A percentile compares a stretch with the other conserved stretches of the same genome.
Evolutionary conservation across 2,797 vertebrate genomes (phyloP).

Genomic region (Gallinago solitaria): DNA sequence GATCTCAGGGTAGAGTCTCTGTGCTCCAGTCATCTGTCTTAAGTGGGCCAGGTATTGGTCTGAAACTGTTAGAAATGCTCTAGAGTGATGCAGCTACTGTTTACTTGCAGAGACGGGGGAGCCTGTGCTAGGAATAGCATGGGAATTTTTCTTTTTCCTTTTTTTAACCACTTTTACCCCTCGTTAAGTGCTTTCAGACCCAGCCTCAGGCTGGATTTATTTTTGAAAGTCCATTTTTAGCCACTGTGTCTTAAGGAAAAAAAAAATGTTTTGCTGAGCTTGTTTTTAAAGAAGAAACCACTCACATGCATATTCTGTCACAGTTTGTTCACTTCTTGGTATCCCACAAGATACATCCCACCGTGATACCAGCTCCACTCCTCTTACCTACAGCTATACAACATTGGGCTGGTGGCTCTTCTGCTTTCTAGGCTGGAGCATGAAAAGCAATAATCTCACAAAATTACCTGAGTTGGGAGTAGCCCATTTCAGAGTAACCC

Average conservation of each 20-base stretch:
- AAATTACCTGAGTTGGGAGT: background rate
- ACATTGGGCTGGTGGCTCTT: background rate
- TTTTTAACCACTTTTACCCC: conserved; percentile 22
- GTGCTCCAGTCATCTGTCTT: background rate
- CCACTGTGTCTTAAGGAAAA: background rate
- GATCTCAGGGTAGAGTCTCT: background rate
- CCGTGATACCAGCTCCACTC: rapidly evolving
- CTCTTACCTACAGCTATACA: background rate
- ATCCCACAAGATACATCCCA: background rate
- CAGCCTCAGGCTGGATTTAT: conserved; percentile 20
- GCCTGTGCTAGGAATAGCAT: background rate
- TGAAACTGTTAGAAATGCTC: background rate
- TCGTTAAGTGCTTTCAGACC: conserved; percentile 10
- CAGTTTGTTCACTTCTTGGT: background rate
- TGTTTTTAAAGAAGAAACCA: conserved; percentile 27
- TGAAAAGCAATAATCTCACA: background rate
- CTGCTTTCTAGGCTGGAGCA: background rate
- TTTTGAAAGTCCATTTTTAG: conserved; percentile 43
- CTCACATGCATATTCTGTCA: background rate
- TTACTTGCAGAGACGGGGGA: background rate
- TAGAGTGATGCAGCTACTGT: background rate
- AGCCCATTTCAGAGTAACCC: background rate
- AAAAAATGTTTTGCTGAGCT: background rate
- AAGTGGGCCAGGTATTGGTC: background rate
- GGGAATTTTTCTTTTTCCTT: background rate